Evolutionary conservation across 1,140 invertebrate species (phyloP).

Genomic region (Cyrtorhinus lividipennis): DNA sequence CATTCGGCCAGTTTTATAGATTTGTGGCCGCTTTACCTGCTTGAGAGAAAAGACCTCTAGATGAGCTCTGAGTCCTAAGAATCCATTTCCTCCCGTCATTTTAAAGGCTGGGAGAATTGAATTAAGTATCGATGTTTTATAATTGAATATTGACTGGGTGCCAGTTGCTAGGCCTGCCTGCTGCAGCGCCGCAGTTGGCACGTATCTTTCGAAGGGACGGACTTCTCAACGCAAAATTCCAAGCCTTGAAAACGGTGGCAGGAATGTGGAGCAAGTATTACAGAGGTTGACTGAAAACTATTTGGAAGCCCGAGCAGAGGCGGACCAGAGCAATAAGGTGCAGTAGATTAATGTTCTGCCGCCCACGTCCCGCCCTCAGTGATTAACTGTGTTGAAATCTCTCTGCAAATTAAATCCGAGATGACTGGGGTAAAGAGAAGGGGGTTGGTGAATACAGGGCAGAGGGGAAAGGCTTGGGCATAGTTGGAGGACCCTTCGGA

Average conservation of each 20-base stretch:
- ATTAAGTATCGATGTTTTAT: too few relatives aligned
- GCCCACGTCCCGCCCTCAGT: neutral
- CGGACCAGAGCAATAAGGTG: neutral
- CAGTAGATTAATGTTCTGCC: slow-evolving; percentile 4
- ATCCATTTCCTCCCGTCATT: too few relatives aligned
- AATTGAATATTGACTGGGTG: too few relatives aligned
- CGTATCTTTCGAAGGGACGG: too few relatives aligned
- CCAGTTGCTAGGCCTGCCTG: too few relatives aligned
- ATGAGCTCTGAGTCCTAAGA: too few relatives aligned
- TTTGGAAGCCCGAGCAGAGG: neutral
- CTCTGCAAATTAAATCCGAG: slow-evolving; percentile 8
- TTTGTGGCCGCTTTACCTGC: too few relatives aligned
- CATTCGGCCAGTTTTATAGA: too few relatives aligned
- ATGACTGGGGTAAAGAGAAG: neutral
- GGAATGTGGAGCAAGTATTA: slow-evolving; percentile 4
- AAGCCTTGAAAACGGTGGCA: neutral
- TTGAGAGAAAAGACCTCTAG: too few relatives aligned
- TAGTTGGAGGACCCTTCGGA: slow-evolving; percentile 8
- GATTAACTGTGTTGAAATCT: slow-evolving; percentile 10
- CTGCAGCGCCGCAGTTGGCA: too few relatives aligned
- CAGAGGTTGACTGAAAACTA: slow-evolving; percentile 8
- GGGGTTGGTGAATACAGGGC: neutral
- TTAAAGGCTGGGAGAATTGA: too few relatives aligned
- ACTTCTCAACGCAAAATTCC: neutral
- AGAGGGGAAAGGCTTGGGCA: neutral